These are phyloP conservation scores for Belonocnema kinseyi DNA, from an alignment of 1,140 invertebrate species.

Conservation along the genomic window DNA sequence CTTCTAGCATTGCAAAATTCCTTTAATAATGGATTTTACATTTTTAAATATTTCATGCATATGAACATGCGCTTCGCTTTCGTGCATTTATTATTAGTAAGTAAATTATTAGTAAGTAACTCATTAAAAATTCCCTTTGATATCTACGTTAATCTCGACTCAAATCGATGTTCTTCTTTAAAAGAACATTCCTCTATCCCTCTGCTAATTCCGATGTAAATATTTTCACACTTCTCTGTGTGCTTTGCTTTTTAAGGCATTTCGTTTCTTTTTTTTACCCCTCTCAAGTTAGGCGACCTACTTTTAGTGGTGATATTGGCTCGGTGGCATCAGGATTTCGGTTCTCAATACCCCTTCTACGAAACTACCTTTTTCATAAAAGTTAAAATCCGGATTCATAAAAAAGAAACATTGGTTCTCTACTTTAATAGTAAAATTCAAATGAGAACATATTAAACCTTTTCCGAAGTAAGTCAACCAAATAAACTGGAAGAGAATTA, in stretches of 20 bases:
- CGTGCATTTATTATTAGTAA: no score
- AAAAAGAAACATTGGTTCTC: background rate
- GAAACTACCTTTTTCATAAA: constrained; percentile 11
- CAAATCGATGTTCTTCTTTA: constrained; percentile 4
- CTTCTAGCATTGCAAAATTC: no score
- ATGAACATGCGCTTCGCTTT: no score
- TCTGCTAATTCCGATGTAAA: constrained; percentile 6
- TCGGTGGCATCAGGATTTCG: constrained; percentile 21
- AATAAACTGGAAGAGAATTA: no score
- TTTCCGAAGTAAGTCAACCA: no score
- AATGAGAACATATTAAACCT: background rate
- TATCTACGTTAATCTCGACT: no score
- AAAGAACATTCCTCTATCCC: constrained; percentile 3
- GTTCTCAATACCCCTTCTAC: constrained; percentile 14
- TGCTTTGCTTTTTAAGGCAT: background rate
- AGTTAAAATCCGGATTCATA: background rate
- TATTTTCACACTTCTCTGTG: background rate
- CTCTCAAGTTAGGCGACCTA: constrained; percentile 12
- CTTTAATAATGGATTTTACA: no score
- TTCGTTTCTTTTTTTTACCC: constrained; percentile 14
- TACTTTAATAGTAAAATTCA: background rate
- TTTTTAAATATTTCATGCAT: no score
- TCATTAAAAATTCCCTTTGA: no score
- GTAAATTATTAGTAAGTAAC: no score
- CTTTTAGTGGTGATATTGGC: constrained; percentile 28